Conservation (phyloP, 1,140 invertebrate genomes). For the Drosophila paulistorum region DNA sequence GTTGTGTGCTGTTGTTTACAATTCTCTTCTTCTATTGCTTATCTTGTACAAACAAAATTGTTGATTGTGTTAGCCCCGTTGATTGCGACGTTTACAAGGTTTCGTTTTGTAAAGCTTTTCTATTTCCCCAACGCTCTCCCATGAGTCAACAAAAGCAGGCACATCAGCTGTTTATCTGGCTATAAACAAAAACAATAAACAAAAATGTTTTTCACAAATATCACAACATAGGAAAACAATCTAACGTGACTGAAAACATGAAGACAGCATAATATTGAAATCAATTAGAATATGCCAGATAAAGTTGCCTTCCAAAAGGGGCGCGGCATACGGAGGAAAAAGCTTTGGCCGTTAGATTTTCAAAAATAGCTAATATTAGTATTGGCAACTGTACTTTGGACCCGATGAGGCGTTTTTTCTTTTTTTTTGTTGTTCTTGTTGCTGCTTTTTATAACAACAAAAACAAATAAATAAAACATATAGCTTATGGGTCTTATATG, state of each 20-base stretch:
- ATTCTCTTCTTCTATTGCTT: background rate
- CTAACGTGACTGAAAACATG: conserved; percentile 61
- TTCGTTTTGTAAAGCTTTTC: conserved; percentile 13
- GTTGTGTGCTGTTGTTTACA: conserved; percentile 1
- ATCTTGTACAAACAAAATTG: conserved; percentile 33
- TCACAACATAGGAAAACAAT: conserved; percentile 13
- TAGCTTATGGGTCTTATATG: background rate
- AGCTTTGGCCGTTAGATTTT: conserved; percentile 33
- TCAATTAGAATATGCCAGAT: conserved; percentile 5
- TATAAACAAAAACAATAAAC: background rate
- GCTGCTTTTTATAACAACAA: conserved; percentile 26
- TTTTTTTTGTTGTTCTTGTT: conserved; percentile 2
- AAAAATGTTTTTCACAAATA: conserved; percentile 36
- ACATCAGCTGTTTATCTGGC: conserved; percentile 21
- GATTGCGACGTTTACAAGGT: conserved; percentile 33
- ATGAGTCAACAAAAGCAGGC: background rate
- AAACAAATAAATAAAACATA: conserved; percentile 38
- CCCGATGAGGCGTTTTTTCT: conserved; percentile 31
- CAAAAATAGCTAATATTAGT: conserved; percentile 14
- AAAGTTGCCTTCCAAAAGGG: conserved; percentile 21
- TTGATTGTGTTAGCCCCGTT: conserved; percentile 9
- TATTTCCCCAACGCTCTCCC: no score
- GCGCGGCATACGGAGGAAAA: conserved; percentile 22
- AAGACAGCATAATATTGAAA: conserved; percentile 26
- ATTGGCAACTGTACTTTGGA: conserved; percentile 56